Evolutionary conservation across 2,888 invertebrate genomes (phyloP).

Genomic region (Torymus tubicola): DNA sequence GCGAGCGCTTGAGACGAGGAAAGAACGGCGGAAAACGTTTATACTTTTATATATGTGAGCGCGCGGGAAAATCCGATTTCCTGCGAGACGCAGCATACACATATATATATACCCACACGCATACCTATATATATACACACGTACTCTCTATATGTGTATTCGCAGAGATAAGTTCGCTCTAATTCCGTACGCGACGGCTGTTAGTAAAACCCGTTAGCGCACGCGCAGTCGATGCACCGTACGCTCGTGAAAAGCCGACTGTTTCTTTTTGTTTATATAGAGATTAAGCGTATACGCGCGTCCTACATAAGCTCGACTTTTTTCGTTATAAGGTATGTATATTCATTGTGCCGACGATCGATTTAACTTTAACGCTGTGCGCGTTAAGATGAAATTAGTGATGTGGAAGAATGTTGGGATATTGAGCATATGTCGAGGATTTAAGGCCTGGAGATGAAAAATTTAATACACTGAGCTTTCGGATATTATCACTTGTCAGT

Average conservation of each 20-base stretch:
- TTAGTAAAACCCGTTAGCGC: constrained; percentile 49
- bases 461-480: too few relatives aligned
- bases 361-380: too few relatives aligned
- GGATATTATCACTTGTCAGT: too few relatives aligned
- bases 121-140: too few relatives aligned
- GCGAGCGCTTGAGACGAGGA: too few relatives aligned
- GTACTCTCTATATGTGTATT: not conserved
- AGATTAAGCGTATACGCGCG: not conserved
- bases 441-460: too few relatives aligned
- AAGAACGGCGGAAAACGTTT: too few relatives aligned
- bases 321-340: not conserved
- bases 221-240: constrained; percentile 23
- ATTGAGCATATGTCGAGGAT: too few relatives aligned
- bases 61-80: constrained; percentile 43
- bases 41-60: too few relatives aligned
- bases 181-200: constrained; percentile 6
- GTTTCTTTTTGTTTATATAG: not conserved
- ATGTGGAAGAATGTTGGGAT: too few relatives aligned
- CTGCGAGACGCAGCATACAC: not conserved
- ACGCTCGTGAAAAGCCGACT: not conserved
- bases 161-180: constrained; percentile 41
- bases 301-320: not conserved
- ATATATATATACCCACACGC: too few relatives aligned
- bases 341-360: not conserved
- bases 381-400: too few relatives aligned